Evolutionary conservation across 2,113 vertebrate genomes (phyloP).

Genomic region (Monarcha castaneiventris): DNA sequence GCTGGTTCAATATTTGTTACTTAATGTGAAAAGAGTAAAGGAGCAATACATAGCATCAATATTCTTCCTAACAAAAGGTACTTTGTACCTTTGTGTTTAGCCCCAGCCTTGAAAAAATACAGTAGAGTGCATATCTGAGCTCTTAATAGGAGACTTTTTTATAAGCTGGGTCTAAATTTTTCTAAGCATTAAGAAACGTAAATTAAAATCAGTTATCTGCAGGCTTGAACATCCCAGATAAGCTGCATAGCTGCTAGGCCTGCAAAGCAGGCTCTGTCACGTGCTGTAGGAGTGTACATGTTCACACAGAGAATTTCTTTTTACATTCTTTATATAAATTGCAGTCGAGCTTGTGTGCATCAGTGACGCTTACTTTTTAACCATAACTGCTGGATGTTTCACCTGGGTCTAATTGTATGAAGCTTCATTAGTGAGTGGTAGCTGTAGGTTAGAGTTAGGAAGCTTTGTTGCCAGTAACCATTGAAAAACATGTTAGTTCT

Average conservation of each 20-base stretch:
- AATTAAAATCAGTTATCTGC: neutral
- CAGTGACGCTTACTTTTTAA: neutral
- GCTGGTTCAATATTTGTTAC: neutral
- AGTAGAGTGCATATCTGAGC: neutral
- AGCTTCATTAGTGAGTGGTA: neutral
- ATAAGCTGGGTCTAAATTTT: neutral
- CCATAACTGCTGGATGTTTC: neutral
- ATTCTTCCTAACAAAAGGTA: neutral
- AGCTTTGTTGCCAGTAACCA: neutral
- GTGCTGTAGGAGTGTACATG: rapidly evolving
- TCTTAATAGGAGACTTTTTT: neutral
- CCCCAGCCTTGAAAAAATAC: neutral
- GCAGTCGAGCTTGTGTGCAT: rapidly evolving
- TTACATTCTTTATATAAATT: neutral
- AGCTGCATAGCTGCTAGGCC: neutral
- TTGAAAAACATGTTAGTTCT: neutral
- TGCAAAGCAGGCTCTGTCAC: neutral
- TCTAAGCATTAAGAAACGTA: neutral
- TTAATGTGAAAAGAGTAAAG: neutral
- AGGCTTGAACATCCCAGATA: neutral
- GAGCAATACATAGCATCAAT: neutral
- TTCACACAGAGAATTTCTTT: neutral
- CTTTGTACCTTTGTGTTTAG: neutral
- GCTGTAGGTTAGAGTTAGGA: neutral
- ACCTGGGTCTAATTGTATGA: neutral